A percentile compares a stretch with the other conserved stretches of the same genome.
phyloP scores from a whole-genome alignment of 2,113 vertebrate genomes.

The Gasterosteus nipponicus region DNA sequence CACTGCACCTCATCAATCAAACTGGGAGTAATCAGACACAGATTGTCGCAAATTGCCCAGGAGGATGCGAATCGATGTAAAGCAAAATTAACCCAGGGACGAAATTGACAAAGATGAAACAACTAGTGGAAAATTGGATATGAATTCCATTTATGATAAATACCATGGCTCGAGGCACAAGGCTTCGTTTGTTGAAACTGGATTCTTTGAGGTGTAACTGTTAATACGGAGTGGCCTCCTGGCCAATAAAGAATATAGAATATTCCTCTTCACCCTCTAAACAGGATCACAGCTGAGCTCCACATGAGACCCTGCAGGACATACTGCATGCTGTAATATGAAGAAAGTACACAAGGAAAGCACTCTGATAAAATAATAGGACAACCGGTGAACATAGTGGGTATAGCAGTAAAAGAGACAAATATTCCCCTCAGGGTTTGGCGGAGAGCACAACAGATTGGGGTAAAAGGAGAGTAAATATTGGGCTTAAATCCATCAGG shows the following conservation, averaged over 20 bases:
- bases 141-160: conserved; percentile 69
- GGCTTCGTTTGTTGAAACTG: conserved; percentile 41
- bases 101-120: conserved; percentile 74
- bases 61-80: conserved; percentile 72
- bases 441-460: neutral
- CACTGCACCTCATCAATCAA: conserved; percentile 69
- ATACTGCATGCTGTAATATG: neutral
- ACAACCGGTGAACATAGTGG: neutral
- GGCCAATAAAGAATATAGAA: conserved; percentile 20
- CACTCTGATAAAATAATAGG: neutral
- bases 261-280: conserved; percentile 19
- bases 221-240: conserved; percentile 12
- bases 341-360: neutral
- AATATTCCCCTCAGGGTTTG: neutral
- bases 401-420: neutral
- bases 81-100: conserved; percentile 70
- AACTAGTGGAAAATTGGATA: conserved; percentile 63
- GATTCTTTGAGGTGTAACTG: conserved; percentile 46
- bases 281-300: conserved; percentile 8
- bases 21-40: conserved; percentile 64
- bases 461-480: neutral
- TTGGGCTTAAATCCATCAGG: neutral
- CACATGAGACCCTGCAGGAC: neutral
- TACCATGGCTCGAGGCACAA: conserved; percentile 25
- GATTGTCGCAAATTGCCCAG: conserved; percentile 71